Evolutionary conservation across 1,140 invertebrate species (phyloP).

Genomic region (Geopemphigus sp.): DNA sequence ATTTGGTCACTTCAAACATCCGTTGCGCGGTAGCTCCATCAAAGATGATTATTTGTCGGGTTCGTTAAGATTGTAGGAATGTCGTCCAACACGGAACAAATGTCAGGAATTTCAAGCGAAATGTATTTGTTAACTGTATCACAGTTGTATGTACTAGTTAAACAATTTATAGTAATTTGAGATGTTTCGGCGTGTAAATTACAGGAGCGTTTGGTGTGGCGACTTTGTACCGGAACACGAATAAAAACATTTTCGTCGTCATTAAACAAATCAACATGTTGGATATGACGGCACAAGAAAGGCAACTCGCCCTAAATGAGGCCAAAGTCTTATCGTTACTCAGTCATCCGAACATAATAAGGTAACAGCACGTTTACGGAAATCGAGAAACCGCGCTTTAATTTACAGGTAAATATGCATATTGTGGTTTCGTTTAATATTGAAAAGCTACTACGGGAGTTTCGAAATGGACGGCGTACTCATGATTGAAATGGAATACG

Average conservation of each 20-base stretch:
- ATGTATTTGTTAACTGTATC: too few species aligned
- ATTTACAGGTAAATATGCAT: not conserved
- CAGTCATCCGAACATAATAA: slow-evolving; percentile 72
- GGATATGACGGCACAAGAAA: slow-evolving; percentile 67
- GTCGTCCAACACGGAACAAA: too few species aligned
- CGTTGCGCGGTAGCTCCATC: too few species aligned
- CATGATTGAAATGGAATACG: slow-evolving; percentile 81
- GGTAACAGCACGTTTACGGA: slow-evolving; percentile 54
- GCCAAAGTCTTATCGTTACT: slow-evolving; percentile 69
- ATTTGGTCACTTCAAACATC: too few species aligned
- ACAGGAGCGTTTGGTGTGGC: slow-evolving; percentile 74
- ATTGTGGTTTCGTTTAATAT: not conserved
- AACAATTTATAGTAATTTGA: too few species aligned
- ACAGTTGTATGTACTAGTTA: too few species aligned
- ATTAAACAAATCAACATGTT: slow-evolving; percentile 76
- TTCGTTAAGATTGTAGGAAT: too few species aligned
- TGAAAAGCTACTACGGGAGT: slow-evolving; percentile 68
- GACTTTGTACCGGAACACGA: slow-evolving; percentile 66
- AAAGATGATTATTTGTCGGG: too few species aligned
- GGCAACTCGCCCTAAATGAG: slow-evolving; percentile 75
- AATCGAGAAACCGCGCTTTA: not conserved
- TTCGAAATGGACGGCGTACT: slow-evolving; percentile 72
- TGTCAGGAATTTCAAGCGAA: too few species aligned
- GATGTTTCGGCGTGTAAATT: not conserved
- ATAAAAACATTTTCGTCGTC: slow-evolving; percentile 68